These are phyloP conservation scores for Neotoma lepida DNA, from an alignment of 2,113 vertebrate species.

Conservation along the genomic window DNA sequence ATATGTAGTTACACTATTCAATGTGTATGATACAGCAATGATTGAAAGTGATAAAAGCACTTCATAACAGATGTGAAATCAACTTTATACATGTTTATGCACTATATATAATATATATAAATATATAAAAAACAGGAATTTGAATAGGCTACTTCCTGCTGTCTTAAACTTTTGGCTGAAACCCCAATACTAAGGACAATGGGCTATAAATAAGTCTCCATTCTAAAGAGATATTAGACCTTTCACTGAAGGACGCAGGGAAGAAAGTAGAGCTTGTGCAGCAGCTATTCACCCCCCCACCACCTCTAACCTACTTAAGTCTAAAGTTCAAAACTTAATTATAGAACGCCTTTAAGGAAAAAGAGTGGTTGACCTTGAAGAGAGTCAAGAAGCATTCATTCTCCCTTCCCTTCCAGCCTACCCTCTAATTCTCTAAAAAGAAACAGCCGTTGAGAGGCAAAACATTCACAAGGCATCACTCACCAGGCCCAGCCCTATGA, in stretches of 20 bases:
- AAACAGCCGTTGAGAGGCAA: neutral
- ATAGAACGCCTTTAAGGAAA: neutral
- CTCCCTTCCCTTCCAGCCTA: neutral
- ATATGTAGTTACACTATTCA: conserved; percentile 15
- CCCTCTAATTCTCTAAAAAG: neutral
- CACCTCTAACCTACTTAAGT: conserved; percentile 51
- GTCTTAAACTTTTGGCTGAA: conserved; percentile 71
- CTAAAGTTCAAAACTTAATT: conserved; percentile 48
- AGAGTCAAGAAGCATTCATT: neutral
- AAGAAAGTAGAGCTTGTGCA: neutral
- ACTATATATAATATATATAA: neutral
- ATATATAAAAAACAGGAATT: neutral
- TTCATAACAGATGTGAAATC: conserved; percentile 17
- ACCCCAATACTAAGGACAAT: conserved; percentile 72
- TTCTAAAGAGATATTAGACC: conserved; percentile 49
- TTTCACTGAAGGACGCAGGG: neutral
- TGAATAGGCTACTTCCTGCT: conserved; percentile 73
- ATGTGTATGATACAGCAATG: neutral
- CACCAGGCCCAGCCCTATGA: neutral
- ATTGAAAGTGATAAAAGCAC: neutral
- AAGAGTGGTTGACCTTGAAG: neutral
- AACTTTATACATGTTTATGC: neutral
- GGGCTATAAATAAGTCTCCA: conserved; percentile 64
- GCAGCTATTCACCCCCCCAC: neutral
- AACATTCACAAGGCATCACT: neutral